phyloP scores from a whole-genome alignment of 2,888 invertebrate genomes.

The Smittia sp. region DNA sequence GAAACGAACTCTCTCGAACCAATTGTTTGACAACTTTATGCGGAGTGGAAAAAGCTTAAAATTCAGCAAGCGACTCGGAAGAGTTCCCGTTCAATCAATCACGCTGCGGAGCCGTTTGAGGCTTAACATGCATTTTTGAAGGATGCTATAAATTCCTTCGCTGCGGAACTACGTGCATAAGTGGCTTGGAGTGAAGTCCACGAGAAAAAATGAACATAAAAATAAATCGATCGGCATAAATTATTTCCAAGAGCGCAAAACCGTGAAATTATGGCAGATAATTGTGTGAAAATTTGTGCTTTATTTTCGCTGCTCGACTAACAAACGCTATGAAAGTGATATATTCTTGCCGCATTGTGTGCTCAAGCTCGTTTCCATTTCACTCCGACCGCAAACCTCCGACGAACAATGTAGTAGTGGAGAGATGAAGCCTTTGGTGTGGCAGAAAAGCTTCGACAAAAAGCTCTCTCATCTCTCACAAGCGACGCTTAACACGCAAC shows the following conservation, averaged over 20 bases:
- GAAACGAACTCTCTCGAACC: too few relatives aligned
- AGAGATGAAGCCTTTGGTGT: not conserved
- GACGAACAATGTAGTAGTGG: not conserved
- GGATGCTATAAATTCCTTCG: not conserved
- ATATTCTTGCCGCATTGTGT: conserved; percentile 17
- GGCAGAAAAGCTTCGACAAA: not conserved
- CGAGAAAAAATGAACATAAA: not conserved
- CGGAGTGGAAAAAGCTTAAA: too few relatives aligned
- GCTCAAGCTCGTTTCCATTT: not conserved
- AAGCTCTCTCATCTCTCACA: not conserved
- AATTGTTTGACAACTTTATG: too few relatives aligned
- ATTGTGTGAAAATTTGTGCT: conserved; percentile 15
- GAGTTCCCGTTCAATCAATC: conserved; percentile 6
- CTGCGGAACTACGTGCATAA: not conserved
- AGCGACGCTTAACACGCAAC: not conserved
- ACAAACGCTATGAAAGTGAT: conserved; percentile 12
- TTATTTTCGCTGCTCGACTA: not conserved
- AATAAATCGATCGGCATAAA: conserved; percentile 9
- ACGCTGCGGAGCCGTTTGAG: not conserved
- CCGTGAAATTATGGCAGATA: not conserved
- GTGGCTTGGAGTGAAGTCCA: not conserved
- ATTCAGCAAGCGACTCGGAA: not conserved
- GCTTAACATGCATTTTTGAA: not conserved
- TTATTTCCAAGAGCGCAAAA: not conserved
- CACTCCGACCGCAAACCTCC: not conserved